Evolutionary conservation across 2,888 invertebrate species (phyloP).

Genomic region (Chymomyza procnemis): DNA sequence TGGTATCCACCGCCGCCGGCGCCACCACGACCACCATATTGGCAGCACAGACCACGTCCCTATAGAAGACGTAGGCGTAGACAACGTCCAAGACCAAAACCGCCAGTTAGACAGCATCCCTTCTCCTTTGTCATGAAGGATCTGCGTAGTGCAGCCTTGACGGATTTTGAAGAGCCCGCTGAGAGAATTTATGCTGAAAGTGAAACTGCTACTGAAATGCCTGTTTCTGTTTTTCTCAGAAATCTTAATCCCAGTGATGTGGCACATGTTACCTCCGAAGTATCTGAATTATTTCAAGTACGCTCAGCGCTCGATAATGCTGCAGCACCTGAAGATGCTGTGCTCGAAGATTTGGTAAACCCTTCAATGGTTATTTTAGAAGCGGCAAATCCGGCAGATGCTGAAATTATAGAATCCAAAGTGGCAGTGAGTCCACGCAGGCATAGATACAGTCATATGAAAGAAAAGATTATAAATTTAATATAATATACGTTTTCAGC

Average conservation of each 20-base stretch:
- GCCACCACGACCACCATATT: not conserved
- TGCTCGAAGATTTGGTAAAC: not conserved
- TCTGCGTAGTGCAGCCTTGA: too few relatives aligned
- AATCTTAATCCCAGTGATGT: not conserved
- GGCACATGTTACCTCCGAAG: not conserved
- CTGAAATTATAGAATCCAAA: not conserved
- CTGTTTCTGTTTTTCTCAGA: not conserved
- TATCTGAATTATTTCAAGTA: not conserved
- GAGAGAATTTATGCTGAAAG: not conserved
- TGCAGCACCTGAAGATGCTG: not conserved
- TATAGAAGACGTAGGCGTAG: not conserved
- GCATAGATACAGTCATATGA: not conserved
- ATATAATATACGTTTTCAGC: not conserved
- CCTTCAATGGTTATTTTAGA: not conserved
- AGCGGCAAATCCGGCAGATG: not conserved
- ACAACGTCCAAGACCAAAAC: not conserved
- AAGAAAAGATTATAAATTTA: not conserved
- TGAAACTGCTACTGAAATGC: not conserved
- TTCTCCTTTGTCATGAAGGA: not conserved
- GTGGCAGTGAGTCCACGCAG: not conserved
- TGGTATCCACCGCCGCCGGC: conserved; percentile 1
- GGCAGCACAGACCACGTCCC: not conserved
- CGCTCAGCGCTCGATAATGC: not conserved
- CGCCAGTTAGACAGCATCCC: not conserved
- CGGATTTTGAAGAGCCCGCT: not conserved